A percentile compares a stretch with the other conserved stretches of the same genome.
Evolutionary conservation across 2,888 invertebrate genomes (phyloP).

Genomic region (Conus canariensis): DNA sequence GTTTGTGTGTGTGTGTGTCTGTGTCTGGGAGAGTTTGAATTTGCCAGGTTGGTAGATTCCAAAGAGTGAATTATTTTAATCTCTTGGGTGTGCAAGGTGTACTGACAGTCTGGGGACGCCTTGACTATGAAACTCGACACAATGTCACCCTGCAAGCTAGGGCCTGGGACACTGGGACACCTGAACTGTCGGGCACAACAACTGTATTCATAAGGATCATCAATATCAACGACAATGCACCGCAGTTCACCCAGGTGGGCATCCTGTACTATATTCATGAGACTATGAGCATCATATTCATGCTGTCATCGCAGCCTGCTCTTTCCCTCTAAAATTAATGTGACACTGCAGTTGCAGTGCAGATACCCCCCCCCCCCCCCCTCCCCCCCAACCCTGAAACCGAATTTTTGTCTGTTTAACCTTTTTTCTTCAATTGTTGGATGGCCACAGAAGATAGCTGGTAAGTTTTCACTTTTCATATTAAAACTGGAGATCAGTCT

Average conservation of each 20-base stretch:
- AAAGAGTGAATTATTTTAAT: too few relatives aligned
- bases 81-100: conserved; percentile 81
- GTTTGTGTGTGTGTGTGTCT: not conserved
- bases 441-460: not conserved
- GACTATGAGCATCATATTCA: too few relatives aligned
- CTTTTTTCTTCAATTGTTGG: too few relatives aligned
- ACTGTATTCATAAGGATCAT: conserved; percentile 87
- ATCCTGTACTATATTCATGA: not conserved
- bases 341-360: not conserved
- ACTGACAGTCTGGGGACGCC: conserved; percentile 87
- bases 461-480: not conserved
- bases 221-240: conserved; percentile 93
- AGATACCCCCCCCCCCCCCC: too few relatives aligned
- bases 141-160: conserved; percentile 87
- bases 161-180: conserved; percentile 90
- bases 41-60: too few relatives aligned
- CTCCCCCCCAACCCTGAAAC: not conserved
- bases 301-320: too few relatives aligned
- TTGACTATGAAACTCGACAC: conserved; percentile 91
- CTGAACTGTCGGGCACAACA: conserved; percentile 89
- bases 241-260: conserved; percentile 82
- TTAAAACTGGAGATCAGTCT: not conserved
- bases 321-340: not conserved
- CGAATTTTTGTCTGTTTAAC: too few relatives aligned
- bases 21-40: too few relatives aligned